Percentiles rank a stretch among this genome's conserved stretches.
These are phyloP conservation scores for Oophaga pumilio DNA, from an alignment of 2,113 vertebrate genomes.

Conservation along the genomic window DNA sequence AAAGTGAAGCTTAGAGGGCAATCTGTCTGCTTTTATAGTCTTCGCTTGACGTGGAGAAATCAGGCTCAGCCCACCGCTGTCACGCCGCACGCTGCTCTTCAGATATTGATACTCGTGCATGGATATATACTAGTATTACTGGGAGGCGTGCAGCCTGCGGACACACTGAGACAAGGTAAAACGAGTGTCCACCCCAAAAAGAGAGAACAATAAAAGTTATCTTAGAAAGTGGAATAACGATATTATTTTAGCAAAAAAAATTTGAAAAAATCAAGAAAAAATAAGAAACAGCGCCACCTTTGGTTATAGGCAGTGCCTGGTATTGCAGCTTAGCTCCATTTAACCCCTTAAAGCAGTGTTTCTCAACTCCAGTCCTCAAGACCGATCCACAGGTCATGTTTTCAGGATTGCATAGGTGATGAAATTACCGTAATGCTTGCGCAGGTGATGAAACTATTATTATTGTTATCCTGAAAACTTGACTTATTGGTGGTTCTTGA, in stretches of 20 bases:
- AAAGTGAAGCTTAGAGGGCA: conserved; percentile 88
- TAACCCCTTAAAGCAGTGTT: too few species aligned
- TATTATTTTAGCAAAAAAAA: background rate
- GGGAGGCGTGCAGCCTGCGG: background rate
- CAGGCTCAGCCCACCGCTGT: conserved; percentile 76
- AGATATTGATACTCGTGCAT: background rate
- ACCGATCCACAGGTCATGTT: too few species aligned
- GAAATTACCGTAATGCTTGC: too few species aligned
- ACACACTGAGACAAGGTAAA: background rate
- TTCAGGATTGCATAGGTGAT: too few species aligned
- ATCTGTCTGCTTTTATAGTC: conserved; percentile 85
- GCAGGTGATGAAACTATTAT: too few species aligned
- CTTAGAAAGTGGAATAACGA: background rate
- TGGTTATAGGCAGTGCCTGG: too few species aligned
- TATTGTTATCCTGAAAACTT: too few species aligned
- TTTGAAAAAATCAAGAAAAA: background rate
- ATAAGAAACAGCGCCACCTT: too few species aligned
- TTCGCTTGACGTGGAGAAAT: conserved; percentile 74
- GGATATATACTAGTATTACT: background rate
- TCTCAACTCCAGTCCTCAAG: too few species aligned
- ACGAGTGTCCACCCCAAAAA: background rate
- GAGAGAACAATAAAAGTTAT: background rate
- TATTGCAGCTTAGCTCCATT: too few species aligned
- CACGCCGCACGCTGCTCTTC: conserved; percentile 60
- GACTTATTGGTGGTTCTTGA: too few species aligned